Evolutionary conservation across 2,888 invertebrate genomes (phyloP).

Genomic region (Heliothis peltigera): DNA sequence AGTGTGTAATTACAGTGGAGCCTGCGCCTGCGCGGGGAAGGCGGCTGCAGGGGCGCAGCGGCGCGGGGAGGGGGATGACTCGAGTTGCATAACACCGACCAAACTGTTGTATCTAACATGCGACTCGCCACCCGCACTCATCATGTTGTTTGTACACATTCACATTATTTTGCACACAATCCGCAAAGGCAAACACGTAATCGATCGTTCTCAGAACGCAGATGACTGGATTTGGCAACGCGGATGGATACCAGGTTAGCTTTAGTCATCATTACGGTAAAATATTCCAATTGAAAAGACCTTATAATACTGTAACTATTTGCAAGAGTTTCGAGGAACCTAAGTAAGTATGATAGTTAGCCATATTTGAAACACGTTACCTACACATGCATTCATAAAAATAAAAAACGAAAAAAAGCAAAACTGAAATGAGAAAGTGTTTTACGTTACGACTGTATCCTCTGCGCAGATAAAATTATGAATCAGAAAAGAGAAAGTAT

Average conservation of each 20-base stretch:
- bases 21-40: slow-evolving; percentile 64
- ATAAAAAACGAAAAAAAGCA: slow-evolving; percentile 46
- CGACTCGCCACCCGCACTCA: slow-evolving; percentile 64
- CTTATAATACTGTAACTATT: not conserved
- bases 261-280: slow-evolving; percentile 34
- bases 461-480: slow-evolving; percentile 56
- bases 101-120: slow-evolving; percentile 65
- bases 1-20: slow-evolving; percentile 82
- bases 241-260: slow-evolving; percentile 66
- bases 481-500: slow-evolving; percentile 64
- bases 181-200: slow-evolving; percentile 67
- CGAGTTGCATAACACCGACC: slow-evolving; percentile 81
- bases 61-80: slow-evolving; percentile 62
- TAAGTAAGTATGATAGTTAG: no score
- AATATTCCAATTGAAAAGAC: slow-evolving; percentile 6
- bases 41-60: slow-evolving; percentile 33
- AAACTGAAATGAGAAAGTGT: slow-evolving; percentile 60
- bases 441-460: slow-evolving; percentile 51
- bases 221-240: slow-evolving; percentile 70
- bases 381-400: slow-evolving; percentile 14
- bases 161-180: slow-evolving; percentile 77
- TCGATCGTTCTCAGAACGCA: slow-evolving; percentile 71
- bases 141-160: slow-evolving; percentile 80
- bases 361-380: not conserved
- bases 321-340: not conserved